These are phyloP conservation scores for Pecten maximus DNA, from an alignment of 2,888 invertebrate genomes.

Conservation along the genomic window DNA sequence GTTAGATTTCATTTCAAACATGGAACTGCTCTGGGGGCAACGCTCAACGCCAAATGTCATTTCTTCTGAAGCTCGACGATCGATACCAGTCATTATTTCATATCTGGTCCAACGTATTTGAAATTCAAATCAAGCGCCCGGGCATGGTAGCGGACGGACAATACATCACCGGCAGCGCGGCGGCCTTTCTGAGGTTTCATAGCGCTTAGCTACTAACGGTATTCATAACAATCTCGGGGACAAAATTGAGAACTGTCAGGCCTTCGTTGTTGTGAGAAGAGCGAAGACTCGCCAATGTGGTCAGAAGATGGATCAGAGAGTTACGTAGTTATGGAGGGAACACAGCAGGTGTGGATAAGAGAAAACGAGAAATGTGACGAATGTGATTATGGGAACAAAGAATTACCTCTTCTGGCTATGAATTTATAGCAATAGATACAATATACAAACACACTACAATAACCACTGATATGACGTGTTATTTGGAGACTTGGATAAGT, in stretches of 20 bases:
- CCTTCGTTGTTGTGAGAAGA: background rate
- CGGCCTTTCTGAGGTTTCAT: background rate
- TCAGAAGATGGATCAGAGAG: background rate
- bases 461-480: too few relatives aligned
- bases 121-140: conserved; percentile 1
- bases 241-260: background rate
- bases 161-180: background rate
- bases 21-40: background rate
- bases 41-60: conserved; percentile 13
- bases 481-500: too few relatives aligned
- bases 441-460: too few relatives aligned
- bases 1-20: background rate
- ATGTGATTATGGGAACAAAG: too few relatives aligned
- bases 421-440: too few relatives aligned
- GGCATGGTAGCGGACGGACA: background rate
- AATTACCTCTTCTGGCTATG: too few relatives aligned
- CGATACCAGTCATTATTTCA: conserved; percentile 24
- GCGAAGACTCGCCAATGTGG: background rate
- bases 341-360: too few relatives aligned
- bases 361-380: too few relatives aligned
- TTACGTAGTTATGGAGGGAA: background rate
- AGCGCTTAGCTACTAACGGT: background rate
- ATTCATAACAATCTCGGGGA: conserved; percentile 20
- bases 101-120: conserved; percentile 24
- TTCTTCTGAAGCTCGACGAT: background rate